Percentiles rank a stretch among this genome's conserved stretches.
phyloP scores from a whole-genome alignment of 2,797 vertebrate species.

The Urophycis tenuis region DNA sequence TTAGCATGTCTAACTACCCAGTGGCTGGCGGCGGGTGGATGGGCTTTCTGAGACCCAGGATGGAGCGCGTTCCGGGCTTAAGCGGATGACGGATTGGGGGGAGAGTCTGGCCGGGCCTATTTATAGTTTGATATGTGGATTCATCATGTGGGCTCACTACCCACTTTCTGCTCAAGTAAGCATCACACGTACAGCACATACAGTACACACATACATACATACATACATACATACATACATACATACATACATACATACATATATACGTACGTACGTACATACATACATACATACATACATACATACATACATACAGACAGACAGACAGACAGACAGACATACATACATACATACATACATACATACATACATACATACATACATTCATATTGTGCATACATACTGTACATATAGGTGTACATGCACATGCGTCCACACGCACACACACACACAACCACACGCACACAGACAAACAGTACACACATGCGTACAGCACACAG shows the following conservation, averaged over 20 bases:
- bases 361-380: conserved; percentile 7
- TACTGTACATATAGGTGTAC: too few species aligned
- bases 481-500: not conserved
- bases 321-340: not conserved
- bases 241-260: conserved; percentile 14
- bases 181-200: conserved; percentile 16
- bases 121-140: conserved; percentile 64
- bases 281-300: conserved; percentile 10
- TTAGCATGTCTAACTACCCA: too few species aligned
- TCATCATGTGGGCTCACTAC: conserved; percentile 53
- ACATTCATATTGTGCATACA: not conserved
- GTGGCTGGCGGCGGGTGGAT: conserved; percentile 19
- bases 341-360: conserved; percentile 29
- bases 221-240: not conserved
- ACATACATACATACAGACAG: conserved; percentile 21
- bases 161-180: conserved; percentile 53
- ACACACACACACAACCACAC: too few species aligned
- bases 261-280: conserved; percentile 25
- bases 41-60: conserved; percentile 35
- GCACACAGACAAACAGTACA: too few species aligned
- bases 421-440: too few species aligned
- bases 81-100: conserved; percentile 59
- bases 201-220: conserved; percentile 22
- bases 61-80: conserved; percentile 49
- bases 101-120: conserved; percentile 53